Evolutionary conservation across 1,140 invertebrate genomes (phyloP), one percentile per base, ranked within the genome.

Genomic region (Myzus persicae): DNA sequence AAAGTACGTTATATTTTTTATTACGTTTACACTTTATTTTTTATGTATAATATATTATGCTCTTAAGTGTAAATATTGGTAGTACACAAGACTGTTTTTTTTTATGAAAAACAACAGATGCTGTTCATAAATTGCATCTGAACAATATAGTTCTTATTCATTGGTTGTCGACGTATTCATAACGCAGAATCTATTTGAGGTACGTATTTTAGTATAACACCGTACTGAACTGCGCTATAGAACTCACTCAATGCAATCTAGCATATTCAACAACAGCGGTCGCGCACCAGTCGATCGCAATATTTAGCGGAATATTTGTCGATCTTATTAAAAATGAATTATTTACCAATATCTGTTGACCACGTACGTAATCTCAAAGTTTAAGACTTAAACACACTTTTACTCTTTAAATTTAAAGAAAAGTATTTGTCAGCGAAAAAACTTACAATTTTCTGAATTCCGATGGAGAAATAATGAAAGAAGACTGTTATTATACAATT

Each of bases 91-190:
- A 51, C 11, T 51, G 8, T 46, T 48, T 11, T 88, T 85, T n/a
- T 89, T 36, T 31, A 38, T 48, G 8, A 51, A 48, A 48, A 89
- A 89, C 46, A 51, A 36, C 87, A 89, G 44, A 89, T 89, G 87
- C 22, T 44, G 46, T 0, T 48, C 46, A 24, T 89, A 89, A 26
- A 89, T 51, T 38, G 20, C 38, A 89, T 89, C 7, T n/a, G 20
- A 36, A 88, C 44, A 14, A 85, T 40, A 40, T 85, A 46, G 42
- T 20, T 87, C 26, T 8, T 26, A 31, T 89, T 51, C 87, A 89
- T 89, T 51, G 87, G 18, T 89, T 89, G 46, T 51, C 87, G 26
- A 89, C n/a, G 22, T 51, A 51, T 48, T 31, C 11, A 14, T n/a
- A 67, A n/a, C n/a, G 59, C 14, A n/a, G 59, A 76, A n/a, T n/a